Base-by-base conservation (phyloP, 2,888 invertebrate species). In the Diachrysia chrysitis region DNA sequence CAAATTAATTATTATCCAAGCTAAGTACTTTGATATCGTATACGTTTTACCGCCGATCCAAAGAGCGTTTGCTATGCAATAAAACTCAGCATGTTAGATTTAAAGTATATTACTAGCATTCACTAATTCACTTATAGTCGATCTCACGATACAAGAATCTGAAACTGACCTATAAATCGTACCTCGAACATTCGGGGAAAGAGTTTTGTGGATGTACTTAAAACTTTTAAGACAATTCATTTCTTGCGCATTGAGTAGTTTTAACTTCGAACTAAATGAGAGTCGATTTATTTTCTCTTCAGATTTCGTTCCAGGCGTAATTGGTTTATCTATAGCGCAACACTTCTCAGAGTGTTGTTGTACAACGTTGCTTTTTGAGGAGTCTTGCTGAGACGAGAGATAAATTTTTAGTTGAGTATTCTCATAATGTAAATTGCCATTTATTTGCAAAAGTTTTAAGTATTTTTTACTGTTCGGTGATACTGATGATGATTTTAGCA, bases 331-430 rank as follows among this genome's bases (percentile, higher is more conserved):
- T 25, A 32, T 29, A 3, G 56, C 57, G 63, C 21, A 51, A 51
- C 57, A 56, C 21, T 57, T 67, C 9, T 76, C 58, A 14, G 53
- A 61, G 19, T 61, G 35, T 6, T 69, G 63, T 32, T 64, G 57
- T 16, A 16, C 21, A 16, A 32, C 48, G 29, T 53, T 56, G 42
- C 42, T 42, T n/a, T 54, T 64, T 12, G 62, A 55, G 2, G 56
- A 55, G n/a, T 73, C 67, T 67, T 74, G 75, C 32, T 70, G 65
- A 60, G 78, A 80, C 62, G 71, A 67, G 17, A 76, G 37, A 61
- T 69, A 66, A 62, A 88, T 78, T 78, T 88, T 88, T 46, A 88
- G 69, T 77, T 87, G 86, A 17, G 84, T 84, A 63, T 88, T 88
- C 81, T 88, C 88, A 46, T 83, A 88, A 66, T 88, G 83, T n/a